Evolutionary conservation across 2,888 invertebrate species (phyloP).

Genomic region (Chaetogeoica ovagalla): DNA sequence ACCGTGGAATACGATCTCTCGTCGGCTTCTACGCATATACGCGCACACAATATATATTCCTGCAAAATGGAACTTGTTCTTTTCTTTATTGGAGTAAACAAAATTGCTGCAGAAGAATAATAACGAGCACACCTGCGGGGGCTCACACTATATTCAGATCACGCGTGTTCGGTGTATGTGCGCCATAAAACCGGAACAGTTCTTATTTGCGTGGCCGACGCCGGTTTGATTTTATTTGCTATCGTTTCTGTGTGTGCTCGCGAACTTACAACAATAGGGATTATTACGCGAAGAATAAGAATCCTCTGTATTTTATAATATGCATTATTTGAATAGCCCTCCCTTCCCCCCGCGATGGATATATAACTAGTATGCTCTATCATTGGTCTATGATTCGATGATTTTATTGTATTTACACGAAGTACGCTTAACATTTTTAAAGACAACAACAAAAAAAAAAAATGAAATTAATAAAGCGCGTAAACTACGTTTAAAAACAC

Average conservation of each 20-base stretch:
- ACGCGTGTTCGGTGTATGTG: conserved; percentile 30
- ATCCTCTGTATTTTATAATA: neutral
- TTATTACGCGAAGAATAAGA: neutral
- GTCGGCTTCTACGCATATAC: neutral
- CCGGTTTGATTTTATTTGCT: conserved; percentile 37
- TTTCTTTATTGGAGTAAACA: conserved; percentile 45
- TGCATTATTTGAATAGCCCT: neutral
- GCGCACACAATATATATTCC: neutral
- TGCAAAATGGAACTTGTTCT: conserved; percentile 32
- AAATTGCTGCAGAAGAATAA: conserved; percentile 49
- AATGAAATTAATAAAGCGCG: too few species aligned
- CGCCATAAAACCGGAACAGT: conserved; percentile 22
- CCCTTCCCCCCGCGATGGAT: too few species aligned
- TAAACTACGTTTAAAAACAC: too few species aligned
- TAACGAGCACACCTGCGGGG: conserved; percentile 45
- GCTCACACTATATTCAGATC: conserved; percentile 39
- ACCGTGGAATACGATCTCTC: conserved; percentile 42
- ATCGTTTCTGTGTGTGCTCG: conserved; percentile 3
- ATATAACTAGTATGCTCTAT: too few species aligned
- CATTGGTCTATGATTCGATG: too few species aligned
- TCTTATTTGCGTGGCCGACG: conserved; percentile 27
- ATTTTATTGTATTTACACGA: too few species aligned
- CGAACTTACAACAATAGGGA: neutral
- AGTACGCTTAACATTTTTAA: too few species aligned
- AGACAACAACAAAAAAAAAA: too few species aligned